Conservation (phyloP, 2,797 vertebrate species). For the Sciaenops ocellatus region DNA sequence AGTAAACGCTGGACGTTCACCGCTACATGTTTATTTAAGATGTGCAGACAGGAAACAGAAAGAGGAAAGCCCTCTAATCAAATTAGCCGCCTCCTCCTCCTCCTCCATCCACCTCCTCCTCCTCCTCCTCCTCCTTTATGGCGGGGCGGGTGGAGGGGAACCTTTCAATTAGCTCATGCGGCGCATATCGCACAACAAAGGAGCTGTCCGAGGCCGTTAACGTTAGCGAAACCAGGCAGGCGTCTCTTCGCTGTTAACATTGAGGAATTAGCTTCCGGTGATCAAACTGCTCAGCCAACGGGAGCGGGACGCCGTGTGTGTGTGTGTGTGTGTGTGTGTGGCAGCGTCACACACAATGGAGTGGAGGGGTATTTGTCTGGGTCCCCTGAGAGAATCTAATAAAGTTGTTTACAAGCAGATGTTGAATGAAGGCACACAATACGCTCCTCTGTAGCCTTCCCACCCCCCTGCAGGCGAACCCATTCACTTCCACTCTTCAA, state of each 20-base stretch:
- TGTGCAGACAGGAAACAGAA: slow-evolving; percentile 21
- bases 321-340: slow-evolving; percentile 15
- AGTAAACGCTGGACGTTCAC: neutral
- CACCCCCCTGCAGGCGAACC: slow-evolving; percentile 10
- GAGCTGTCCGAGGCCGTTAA: slow-evolving; percentile 64
- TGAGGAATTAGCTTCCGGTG: slow-evolving; percentile 41
- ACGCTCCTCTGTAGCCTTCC: neutral
- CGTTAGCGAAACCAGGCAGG: slow-evolving; percentile 37
- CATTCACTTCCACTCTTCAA: slow-evolving; percentile 46
- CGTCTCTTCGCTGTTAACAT: slow-evolving; percentile 17
- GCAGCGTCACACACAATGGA: slow-evolving; percentile 47
- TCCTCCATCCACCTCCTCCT: neutral
- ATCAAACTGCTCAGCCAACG: slow-evolving; percentile 29
- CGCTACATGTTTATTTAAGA: slow-evolving; percentile 8
- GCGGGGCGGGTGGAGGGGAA: slow-evolving; percentile 12
- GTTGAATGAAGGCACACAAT: slow-evolving; percentile 69
- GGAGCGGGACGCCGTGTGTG: neutral
- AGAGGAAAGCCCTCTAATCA: slow-evolving; percentile 38
- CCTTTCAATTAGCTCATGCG: slow-evolving; percentile 63
- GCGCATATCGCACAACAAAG: slow-evolving; percentile 64
- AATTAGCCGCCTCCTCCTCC: slow-evolving; percentile 37
- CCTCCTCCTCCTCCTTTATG: neutral
- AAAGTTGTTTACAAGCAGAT: slow-evolving; percentile 75
- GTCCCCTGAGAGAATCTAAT: slow-evolving; percentile 57
- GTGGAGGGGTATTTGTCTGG: slow-evolving; percentile 52